These are phyloP conservation scores for Cheilosia pagana DNA, from an alignment of 2,888 invertebrate genomes.

Conservation along the genomic window DNA sequence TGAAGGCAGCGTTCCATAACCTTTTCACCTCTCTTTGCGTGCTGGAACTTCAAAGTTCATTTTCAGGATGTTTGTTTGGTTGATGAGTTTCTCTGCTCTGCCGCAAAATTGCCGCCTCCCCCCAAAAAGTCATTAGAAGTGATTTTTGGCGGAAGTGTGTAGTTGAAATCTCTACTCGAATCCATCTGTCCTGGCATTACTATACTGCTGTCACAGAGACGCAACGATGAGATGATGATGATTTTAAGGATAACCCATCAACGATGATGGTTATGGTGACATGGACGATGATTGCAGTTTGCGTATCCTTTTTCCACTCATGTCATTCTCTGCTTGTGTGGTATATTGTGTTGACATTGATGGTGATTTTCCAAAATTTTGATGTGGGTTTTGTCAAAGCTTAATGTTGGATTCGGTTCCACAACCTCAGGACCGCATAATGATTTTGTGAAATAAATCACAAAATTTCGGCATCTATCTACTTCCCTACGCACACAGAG, in stretches of 20 bases:
- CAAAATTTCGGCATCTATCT: background rate
- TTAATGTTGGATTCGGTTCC: conserved; percentile 41
- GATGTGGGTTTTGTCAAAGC: conserved; percentile 17
- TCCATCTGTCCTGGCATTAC: background rate
- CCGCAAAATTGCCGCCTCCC: conserved; percentile 33
- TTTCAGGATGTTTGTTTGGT: conserved; percentile 39
- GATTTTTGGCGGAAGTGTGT: conserved; percentile 31
- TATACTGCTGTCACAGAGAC: background rate
- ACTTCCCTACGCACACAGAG: background rate
- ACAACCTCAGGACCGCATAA: background rate
- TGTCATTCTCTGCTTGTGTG: background rate
- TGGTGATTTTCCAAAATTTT: conserved; percentile 29
- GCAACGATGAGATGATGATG: conserved; percentile 18
- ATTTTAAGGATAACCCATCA: conserved; percentile 43
- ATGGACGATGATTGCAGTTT: conserved; percentile 45
- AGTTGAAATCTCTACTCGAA: background rate
- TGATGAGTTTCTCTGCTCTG: conserved; percentile 39
- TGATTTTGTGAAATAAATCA: background rate
- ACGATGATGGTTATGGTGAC: conserved; percentile 32
- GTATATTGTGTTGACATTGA: conserved; percentile 33
- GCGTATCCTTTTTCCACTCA: conserved; percentile 10
- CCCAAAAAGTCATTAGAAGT: conserved; percentile 32
- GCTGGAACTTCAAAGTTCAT: conserved; percentile 41
- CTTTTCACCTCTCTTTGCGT: conserved; percentile 45
- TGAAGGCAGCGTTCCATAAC: conserved; percentile 72